Conservation (phyloP, 2,888 invertebrate species). For the Ethmia dodecea region DNA sequence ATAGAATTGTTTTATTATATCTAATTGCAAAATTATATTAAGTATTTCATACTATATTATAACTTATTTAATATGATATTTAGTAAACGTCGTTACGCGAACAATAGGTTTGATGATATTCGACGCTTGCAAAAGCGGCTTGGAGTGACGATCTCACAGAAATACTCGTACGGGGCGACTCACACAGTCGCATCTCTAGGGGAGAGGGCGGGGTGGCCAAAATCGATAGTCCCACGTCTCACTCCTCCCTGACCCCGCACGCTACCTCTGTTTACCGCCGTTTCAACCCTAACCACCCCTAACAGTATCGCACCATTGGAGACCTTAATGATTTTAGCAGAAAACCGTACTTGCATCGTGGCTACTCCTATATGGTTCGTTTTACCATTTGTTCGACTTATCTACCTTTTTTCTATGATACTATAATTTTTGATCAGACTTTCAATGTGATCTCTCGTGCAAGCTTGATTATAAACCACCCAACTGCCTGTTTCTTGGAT, state of each 20-base stretch:
- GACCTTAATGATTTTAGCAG: conserved; percentile 58
- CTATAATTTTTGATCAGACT: too few species aligned
- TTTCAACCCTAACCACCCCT: conserved; percentile 69
- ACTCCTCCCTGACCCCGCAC: conserved; percentile 51
- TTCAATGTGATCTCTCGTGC: too few species aligned
- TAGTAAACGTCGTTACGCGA: conserved; percentile 35
- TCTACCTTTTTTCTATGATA: too few species aligned
- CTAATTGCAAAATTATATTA: too few species aligned
- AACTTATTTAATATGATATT: too few species aligned
- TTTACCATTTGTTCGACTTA: too few species aligned
- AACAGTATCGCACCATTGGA: conserved; percentile 61
- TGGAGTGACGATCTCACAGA: conserved; percentile 39
- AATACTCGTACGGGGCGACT: conserved; percentile 59
- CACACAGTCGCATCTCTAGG: conserved; percentile 68
- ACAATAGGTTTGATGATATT: conserved; percentile 60
- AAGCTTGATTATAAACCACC: too few species aligned
- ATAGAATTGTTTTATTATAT: too few species aligned
- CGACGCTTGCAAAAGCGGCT: conserved; percentile 37
- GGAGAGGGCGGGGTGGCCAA: conserved; percentile 70
- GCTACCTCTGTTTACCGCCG: conserved; percentile 43
- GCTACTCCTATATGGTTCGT: too few species aligned
- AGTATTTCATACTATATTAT: not conserved
- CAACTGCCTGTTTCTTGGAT: too few species aligned
- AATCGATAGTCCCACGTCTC: conserved; percentile 75
- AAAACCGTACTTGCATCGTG: conserved; percentile 47